These are phyloP conservation scores for Steatornis caripensis DNA, from an alignment of 2,113 vertebrate species.

Conservation along the genomic window DNA sequence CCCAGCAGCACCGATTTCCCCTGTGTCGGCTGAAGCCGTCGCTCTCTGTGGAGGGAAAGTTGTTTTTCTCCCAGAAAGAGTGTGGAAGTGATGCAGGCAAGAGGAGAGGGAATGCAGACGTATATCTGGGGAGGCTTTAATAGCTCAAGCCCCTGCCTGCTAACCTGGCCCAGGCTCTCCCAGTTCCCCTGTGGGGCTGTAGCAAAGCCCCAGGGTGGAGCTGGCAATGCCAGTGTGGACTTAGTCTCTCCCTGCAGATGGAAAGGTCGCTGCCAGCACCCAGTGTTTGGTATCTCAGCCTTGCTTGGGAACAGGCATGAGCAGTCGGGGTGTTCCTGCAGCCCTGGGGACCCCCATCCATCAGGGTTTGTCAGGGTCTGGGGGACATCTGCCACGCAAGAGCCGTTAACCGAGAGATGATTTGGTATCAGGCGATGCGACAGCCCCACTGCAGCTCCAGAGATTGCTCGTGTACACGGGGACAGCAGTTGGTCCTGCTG, in stretches of 20 bases:
- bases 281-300: background rate
- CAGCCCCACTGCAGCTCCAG: background rate
- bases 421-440: fast-evolving
- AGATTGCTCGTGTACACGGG: fast-evolving
- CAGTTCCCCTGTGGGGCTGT: fast-evolving
- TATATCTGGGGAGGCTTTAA: background rate
- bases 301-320: background rate
- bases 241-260: background rate
- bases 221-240: background rate
- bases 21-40: fast-evolving
- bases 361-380: background rate
- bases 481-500: background rate
- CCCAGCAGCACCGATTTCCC: background rate
- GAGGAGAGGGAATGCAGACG: background rate
- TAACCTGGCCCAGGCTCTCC: background rate
- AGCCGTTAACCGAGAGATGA: background rate
- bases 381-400: background rate
- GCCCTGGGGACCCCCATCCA: background rate
- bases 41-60: background rate
- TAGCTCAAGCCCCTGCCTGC: background rate
- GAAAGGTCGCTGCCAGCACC: background rate
- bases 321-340: background rate
- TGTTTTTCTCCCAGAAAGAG: background rate
- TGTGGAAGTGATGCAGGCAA: background rate
- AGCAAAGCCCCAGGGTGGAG: background rate